Evolutionary conservation across 37 sponge, comb jelly and placozoan genomes (phyloP).

Genomic region (Chondrosia reniformis): DNA sequence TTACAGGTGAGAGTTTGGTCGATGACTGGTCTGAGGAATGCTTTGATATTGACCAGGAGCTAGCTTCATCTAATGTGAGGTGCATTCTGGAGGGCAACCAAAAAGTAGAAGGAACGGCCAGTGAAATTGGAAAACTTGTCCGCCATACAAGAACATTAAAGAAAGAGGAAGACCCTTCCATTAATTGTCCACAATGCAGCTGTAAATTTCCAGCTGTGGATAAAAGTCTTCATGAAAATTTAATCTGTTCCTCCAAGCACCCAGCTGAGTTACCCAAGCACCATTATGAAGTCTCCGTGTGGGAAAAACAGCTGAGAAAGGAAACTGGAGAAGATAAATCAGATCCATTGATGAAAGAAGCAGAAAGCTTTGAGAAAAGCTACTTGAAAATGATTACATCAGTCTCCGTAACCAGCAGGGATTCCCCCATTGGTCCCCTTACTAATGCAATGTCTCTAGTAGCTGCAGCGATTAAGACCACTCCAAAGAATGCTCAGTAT

Average conservation of each 20-base stretch:
- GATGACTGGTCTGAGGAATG: conserved; percentile 66
- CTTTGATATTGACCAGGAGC: conserved; percentile 25
- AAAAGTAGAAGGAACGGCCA: conserved; percentile 1
- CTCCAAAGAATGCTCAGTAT: conserved; percentile 41
- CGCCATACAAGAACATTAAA: neutral
- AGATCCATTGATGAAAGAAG: conserved; percentile 49
- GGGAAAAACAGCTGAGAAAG: conserved; percentile 62
- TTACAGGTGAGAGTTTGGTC: conserved; percentile 60
- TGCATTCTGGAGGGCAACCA: neutral
- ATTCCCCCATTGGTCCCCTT: neutral
- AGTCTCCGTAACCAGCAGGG: neutral
- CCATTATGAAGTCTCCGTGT: conserved; percentile 47
- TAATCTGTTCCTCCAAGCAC: conserved; percentile 58
- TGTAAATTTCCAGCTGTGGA: conserved; percentile 54
- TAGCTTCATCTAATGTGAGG: conserved; percentile 20
- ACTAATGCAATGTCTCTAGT: neutral
- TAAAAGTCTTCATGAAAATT: conserved; percentile 46
- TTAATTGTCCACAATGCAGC: conserved; percentile 66
- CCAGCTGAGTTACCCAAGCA: conserved; percentile 25
- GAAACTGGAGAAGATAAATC: conserved; percentile 32
- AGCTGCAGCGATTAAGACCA: conserved; percentile 73
- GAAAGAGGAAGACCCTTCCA: conserved; percentile 35
- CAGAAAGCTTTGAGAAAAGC: conserved; percentile 34
- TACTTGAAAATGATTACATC: conserved; percentile 31
- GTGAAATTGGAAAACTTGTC: conserved; percentile 11